Evolutionary conservation across 1,140 invertebrate genomes (phyloP), one percentile per base, ranked within the genome.

Genomic region (Brachionus asplanchnoidis): DNA sequence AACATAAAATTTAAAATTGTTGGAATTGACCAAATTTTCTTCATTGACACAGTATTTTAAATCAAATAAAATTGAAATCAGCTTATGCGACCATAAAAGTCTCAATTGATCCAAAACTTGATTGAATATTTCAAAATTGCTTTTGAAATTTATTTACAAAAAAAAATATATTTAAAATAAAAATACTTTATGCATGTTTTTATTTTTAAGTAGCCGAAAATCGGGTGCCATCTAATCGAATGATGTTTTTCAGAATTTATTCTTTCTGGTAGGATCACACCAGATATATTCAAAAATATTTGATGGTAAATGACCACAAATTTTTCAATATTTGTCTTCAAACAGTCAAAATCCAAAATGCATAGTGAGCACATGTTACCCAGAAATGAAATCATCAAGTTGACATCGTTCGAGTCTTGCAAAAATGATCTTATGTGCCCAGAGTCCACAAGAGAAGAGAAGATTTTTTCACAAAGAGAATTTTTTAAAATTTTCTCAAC

Each of bases 161-260:
- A 17, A 60, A 17, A 40, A 80, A 20, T 40, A n/a, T 20, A 12
- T 0, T 77, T 32, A 0, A 32, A 53, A 32, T 5, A 36, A 56
- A 26, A 42, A 20, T 60, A 65, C 77, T 32, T 80, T 11, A 42
- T 12, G 12, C 53, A 40, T 17, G 50, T 80, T 65, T 80, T 80
- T 20, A 53, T 68, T 32, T 70, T 68, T 14, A 73, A 42, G 23
- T 50, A 68, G 17, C 82, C 82, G 20, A 84, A 68, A 14, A 84
- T 70, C 12, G 82, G 82, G 46, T 84, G 82, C 82, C 82, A 84
- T 46, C 32, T 68, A 9, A 68, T 84, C 8, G 28, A 56, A 20
- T 56, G 23, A 44, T 53, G 17, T 17, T 70, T 84, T 9, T 70
- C 36, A 8, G 8, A 8, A 8, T 46, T 26, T 11, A 26, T 14